Evolutionary conservation across 1,140 invertebrate species (phyloP).

Genomic region (Penaeus indicus): DNA sequence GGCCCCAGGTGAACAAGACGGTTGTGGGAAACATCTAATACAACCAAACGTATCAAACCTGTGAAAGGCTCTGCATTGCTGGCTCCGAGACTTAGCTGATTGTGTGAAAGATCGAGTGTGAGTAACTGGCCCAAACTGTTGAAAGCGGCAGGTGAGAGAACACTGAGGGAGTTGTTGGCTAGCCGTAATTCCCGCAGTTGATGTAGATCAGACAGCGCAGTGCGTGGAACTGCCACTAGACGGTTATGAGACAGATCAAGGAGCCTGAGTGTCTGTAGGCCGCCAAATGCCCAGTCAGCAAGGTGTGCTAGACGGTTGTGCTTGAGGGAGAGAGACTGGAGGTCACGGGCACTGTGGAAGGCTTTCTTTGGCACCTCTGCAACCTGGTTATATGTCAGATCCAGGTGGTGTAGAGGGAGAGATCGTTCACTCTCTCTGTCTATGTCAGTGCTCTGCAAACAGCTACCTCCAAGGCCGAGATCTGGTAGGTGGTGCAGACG

Average conservation of each 20-base stretch:
- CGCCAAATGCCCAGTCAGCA: constrained; percentile 61
- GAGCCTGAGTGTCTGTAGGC: constrained; percentile 24
- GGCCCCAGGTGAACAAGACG: constrained; percentile 83
- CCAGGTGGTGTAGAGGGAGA: constrained; percentile 78
- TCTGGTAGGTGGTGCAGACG: constrained; percentile 81
- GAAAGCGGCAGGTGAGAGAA: constrained; percentile 81
- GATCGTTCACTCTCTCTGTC: constrained; percentile 6
- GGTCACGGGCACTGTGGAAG: constrained; percentile 79
- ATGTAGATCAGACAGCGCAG: constrained; percentile 75
- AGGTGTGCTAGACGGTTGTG: constrained; percentile 64
- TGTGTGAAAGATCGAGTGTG: constrained; percentile 84
- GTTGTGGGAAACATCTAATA: constrained; percentile 86
- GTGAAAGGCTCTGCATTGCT: constrained; percentile 85
- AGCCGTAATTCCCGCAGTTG: constrained; percentile 78
- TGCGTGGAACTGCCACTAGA: constrained; percentile 82
- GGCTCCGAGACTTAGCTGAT: constrained; percentile 73
- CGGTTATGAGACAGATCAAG: constrained; percentile 87
- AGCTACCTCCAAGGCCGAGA: constrained; percentile 75
- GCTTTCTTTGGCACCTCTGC: constrained; percentile 78
- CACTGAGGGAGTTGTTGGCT: constrained; percentile 80
- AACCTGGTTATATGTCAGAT: constrained; percentile 86
- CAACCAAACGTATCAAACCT: constrained; percentile 83
- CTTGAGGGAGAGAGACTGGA: constrained; percentile 72
- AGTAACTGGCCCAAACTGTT: constrained; percentile 83
- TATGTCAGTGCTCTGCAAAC: not conserved